phyloP scores from a whole-genome alignment of 2,888 invertebrate genomes.

The Chalcis sispes region DNA sequence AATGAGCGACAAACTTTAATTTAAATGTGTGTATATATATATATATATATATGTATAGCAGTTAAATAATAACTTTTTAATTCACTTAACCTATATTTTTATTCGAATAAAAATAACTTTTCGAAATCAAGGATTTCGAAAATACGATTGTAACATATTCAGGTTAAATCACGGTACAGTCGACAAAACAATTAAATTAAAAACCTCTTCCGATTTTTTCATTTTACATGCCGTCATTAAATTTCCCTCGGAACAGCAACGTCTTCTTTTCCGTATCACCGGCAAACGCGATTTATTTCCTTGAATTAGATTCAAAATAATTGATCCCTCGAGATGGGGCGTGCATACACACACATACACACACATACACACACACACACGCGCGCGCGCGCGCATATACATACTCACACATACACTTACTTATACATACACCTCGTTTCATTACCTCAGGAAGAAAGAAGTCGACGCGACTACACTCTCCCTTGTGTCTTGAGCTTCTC shows the following conservation, averaged over 20 bases:
- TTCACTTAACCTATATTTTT: too few relatives aligned
- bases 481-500: slow-evolving; percentile 17
- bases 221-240: slow-evolving; percentile 11
- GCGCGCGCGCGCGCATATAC: too few relatives aligned
- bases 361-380: too few relatives aligned
- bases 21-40: too few relatives aligned
- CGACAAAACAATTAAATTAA: slow-evolving; percentile 20
- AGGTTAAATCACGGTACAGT: neutral
- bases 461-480: slow-evolving; percentile 36
- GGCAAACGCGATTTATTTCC: slow-evolving; percentile 64
- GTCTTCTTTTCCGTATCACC: neutral
- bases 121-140: too few relatives aligned
- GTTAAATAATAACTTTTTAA: too few relatives aligned
- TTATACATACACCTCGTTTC: slow-evolving; percentile 64
- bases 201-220: slow-evolving; percentile 1
- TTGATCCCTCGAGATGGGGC: slow-evolving; percentile 67
- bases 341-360: neutral
- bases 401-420: neutral
- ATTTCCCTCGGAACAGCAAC: neutral
- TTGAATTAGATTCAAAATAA: slow-evolving; percentile 71
- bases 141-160: neutral
- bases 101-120: too few relatives aligned
- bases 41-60: too few relatives aligned
- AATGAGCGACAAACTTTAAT: too few relatives aligned
- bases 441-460: slow-evolving; percentile 61